These are phyloP conservation scores for Smutsia gigantea DNA, from an alignment of 2,797 vertebrate species.

Conservation along the genomic window DNA sequence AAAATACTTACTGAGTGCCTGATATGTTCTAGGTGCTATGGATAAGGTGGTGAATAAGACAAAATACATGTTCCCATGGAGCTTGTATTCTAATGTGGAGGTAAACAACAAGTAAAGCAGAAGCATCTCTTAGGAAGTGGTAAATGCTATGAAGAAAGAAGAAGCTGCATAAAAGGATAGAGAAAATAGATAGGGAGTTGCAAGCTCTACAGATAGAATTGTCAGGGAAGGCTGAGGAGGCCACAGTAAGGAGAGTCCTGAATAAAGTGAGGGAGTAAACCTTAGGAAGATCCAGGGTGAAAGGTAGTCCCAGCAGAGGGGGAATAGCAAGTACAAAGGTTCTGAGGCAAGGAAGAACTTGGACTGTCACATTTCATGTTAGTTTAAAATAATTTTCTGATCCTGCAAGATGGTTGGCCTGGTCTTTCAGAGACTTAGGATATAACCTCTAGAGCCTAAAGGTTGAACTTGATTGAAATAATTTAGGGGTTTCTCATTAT, in stretches of 20 bases:
- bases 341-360: not conserved
- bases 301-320: not conserved
- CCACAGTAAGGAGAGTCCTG: not conserved
- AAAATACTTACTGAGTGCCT: not conserved
- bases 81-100: not conserved
- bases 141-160: not conserved
- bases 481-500: not conserved
- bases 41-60: not conserved
- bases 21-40: not conserved
- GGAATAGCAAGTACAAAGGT: not conserved
- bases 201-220: not conserved
- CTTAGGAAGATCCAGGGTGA: not conserved
- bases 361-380: not conserved
- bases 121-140: not conserved
- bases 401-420: not conserved
- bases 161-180: not conserved
- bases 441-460: not conserved
- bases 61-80: not conserved
- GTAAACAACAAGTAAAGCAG: not conserved
- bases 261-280: not conserved
- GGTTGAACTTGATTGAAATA: not conserved
- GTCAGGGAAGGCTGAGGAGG: not conserved
- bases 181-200: not conserved
- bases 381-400: not conserved
- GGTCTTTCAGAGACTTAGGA: not conserved